Conservation (phyloP, 2,113 vertebrate species). For the Psilopogon haemacephalus region DNA sequence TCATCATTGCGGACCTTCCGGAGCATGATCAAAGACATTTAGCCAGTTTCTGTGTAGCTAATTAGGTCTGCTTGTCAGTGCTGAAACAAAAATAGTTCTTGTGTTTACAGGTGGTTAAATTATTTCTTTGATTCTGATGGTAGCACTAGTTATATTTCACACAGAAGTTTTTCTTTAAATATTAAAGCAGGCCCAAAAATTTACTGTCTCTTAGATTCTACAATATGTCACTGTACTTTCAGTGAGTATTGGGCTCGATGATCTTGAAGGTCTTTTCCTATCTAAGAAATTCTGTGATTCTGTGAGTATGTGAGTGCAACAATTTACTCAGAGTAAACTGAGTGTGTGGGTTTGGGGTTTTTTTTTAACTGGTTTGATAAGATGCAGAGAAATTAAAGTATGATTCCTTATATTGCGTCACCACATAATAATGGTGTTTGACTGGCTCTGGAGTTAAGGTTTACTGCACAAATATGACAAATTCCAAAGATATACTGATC, state of each 20-base stretch:
- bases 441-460: not conserved
- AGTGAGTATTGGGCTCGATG: no score
- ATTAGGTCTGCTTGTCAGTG: not conserved
- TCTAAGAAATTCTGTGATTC: not conserved
- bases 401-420: not conserved
- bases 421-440: not conserved
- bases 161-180: not conserved
- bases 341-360: not conserved
- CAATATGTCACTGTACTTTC: not conserved
- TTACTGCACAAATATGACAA: not conserved
- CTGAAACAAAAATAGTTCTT: not conserved
- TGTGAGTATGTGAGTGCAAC: not conserved
- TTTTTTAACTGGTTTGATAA: not conserved
- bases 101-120: not conserved
- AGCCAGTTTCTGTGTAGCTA: not conserved
- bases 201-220: not conserved
- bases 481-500: not conserved
- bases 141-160: not conserved
- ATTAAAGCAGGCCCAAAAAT: not conserved
- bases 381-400: not conserved
- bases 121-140: not conserved
- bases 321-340: not conserved
- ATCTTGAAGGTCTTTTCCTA: no score
- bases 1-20: not conserved
- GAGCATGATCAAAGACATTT: not conserved